These are phyloP conservation scores for Rotaria socialis DNA, from an alignment of 2,888 invertebrate species.

Conservation along the genomic window DNA sequence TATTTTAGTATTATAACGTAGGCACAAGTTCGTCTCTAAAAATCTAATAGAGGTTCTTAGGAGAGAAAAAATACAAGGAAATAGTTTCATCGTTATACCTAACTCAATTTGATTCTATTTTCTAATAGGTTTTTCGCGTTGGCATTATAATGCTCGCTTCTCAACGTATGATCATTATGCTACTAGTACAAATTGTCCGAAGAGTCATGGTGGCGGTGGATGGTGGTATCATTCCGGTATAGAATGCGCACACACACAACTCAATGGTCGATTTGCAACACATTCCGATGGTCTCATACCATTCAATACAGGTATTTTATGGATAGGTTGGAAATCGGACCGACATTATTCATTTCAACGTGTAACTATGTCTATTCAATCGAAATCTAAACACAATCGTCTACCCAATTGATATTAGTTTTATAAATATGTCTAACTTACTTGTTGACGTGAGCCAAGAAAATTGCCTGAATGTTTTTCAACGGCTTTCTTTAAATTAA, in stretches of 20 bases:
- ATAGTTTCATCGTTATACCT: background rate
- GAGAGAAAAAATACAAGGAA: background rate
- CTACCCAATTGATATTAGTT: background rate
- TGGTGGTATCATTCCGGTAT: slow-evolving; percentile 22
- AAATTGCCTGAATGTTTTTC: slow-evolving; percentile 31
- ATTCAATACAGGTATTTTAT: slow-evolving; percentile 14
- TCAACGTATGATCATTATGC: slow-evolving; percentile 11
- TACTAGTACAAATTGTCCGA: background rate
- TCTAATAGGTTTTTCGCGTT: background rate
- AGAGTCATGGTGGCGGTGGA: background rate
- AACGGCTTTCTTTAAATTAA: slow-evolving; percentile 29
- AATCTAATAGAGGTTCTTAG: background rate
- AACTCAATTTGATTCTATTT: background rate
- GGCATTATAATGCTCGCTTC: background rate
- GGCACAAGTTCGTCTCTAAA: background rate
- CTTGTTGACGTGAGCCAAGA: slow-evolving; percentile 28
- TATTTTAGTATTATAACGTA: background rate
- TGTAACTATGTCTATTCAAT: slow-evolving; percentile 3
- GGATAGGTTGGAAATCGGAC: background rate
- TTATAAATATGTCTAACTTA: background rate
- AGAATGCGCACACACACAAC: background rate
- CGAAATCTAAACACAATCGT: background rate
- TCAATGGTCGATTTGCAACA: background rate
- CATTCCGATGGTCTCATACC: slow-evolving; percentile 10
- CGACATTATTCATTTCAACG: slow-evolving; percentile 34